A percentile compares a stretch with the other conserved stretches of the same genome.
Evolutionary conservation across 2,888 invertebrate genomes (phyloP).

Genomic region (Pherbina coryleti): DNA sequence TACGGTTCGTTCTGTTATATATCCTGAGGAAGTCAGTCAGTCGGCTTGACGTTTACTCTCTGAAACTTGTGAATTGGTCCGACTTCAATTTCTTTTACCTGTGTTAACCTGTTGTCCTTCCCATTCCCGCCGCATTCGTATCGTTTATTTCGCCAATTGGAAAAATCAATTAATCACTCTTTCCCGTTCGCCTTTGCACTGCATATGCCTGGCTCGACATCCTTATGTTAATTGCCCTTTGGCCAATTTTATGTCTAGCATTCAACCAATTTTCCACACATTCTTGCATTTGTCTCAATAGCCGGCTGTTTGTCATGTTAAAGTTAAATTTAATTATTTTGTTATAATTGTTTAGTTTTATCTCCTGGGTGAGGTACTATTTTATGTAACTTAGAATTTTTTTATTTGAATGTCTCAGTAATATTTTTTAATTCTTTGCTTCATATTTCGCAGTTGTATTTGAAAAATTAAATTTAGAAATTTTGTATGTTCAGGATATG

Average conservation of each 20-base stretch:
- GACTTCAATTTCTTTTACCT: slow-evolving; percentile 37
- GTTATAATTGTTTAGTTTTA: background rate
- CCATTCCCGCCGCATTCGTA: slow-evolving; percentile 10
- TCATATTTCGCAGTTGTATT: no score
- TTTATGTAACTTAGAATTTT: no score
- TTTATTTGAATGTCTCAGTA: no score
- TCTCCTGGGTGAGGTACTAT: no score
- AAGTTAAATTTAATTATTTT: slow-evolving; percentile 14
- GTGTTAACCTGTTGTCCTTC: slow-evolving; percentile 47
- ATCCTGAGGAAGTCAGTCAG: slow-evolving; percentile 54
- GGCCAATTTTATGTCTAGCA: background rate
- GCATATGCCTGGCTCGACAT: background rate
- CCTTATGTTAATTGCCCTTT: slow-evolving; percentile 22
- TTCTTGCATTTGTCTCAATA: background rate
- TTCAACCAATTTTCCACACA: background rate
- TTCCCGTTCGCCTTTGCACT: background rate
- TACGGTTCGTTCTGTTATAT: slow-evolving; percentile 44
- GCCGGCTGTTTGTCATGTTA: background rate
- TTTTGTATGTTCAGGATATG: no score
- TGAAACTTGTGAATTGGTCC: background rate
- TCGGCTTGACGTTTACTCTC: slow-evolving; percentile 39
- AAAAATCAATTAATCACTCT: slow-evolving; percentile 57
- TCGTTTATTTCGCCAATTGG: slow-evolving; percentile 53
- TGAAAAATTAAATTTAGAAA: no score
- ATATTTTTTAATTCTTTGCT: no score